A percentile compares a stretch with the other conserved stretches of the same genome.
These are phyloP conservation scores for Drosophila buzzatii DNA, from an alignment of 2,888 invertebrate species.

Conservation along the genomic window DNA sequence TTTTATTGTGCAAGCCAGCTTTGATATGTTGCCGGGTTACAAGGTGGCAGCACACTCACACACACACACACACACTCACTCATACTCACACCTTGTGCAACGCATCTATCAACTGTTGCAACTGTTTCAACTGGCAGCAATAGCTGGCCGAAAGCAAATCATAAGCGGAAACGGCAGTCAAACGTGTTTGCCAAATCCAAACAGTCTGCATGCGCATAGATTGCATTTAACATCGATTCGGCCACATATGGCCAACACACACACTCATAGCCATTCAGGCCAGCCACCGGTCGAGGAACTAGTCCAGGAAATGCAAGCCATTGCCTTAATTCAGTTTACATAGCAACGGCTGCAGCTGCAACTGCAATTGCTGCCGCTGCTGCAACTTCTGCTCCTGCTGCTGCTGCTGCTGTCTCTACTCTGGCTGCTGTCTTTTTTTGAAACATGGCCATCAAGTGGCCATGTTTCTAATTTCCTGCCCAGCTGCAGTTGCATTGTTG, in stretches of 20 bases:
- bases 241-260: conserved; percentile 25
- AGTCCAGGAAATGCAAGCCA: conserved; percentile 68
- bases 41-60: background rate
- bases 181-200: conserved; percentile 68
- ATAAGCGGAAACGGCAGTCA: conserved; percentile 71
- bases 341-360: conserved; percentile 32
- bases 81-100: background rate
- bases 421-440: conserved; percentile 28
- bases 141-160: conserved; percentile 53
- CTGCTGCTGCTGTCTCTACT: background rate
- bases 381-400: background rate
- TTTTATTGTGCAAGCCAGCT: conserved; percentile 32
- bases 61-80: background rate
- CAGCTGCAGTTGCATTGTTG: conserved; percentile 44
- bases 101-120: conserved; percentile 35
- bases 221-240: conserved; percentile 57
- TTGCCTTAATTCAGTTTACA: conserved; percentile 56
- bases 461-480: conserved; percentile 75
- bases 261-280: background rate
- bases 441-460: conserved; percentile 57
- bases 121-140: conserved; percentile 21
- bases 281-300: conserved; percentile 2
- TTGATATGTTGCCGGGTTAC: conserved; percentile 14
- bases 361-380: background rate
- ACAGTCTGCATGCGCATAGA: conserved; percentile 47